Percentiles rank a stretch among this genome's conserved stretches.
These are phyloP conservation scores for Melanostigma gelatinosum DNA, from an alignment of 2,113 vertebrate species.

Conservation along the genomic window DNA sequence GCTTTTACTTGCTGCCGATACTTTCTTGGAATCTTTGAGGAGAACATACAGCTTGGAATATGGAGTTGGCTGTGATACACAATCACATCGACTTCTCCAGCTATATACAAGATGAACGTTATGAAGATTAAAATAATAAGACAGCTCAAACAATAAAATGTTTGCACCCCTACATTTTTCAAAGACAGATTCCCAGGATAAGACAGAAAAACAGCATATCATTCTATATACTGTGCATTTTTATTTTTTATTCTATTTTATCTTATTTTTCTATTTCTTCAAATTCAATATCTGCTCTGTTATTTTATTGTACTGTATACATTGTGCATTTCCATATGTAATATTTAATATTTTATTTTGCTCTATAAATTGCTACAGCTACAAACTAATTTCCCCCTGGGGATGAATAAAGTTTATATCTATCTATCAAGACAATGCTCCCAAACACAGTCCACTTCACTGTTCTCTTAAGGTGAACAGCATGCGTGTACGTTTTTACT, in stretches of 20 bases:
- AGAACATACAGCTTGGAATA: neutral
- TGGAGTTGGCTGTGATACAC: neutral
- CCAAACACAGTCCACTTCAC: neutral
- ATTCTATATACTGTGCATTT: too few species aligned
- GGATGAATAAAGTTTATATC: too few species aligned
- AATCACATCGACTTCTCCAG: neutral
- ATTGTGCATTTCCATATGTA: too few species aligned
- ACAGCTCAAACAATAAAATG: neutral
- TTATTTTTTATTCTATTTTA: too few species aligned
- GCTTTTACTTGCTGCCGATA: constrained; percentile 27
- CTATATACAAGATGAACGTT: neutral
- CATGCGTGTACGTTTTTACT: neutral
- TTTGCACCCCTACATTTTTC: neutral
- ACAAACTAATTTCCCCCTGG: too few species aligned
- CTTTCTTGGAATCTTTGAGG: constrained; percentile 15
- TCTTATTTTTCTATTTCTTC: too few species aligned
- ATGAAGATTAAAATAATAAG: neutral
- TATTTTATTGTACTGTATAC: too few species aligned
- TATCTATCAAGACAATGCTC: neutral
- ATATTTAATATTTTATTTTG: too few species aligned
- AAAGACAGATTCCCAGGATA: neutral
- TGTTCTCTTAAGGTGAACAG: neutral
- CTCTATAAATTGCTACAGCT: too few species aligned
- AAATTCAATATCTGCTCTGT: too few species aligned
- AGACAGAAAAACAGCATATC: neutral